Evolutionary conservation across 2,797 vertebrate species (phyloP), one percentile per base, ranked within the genome.

Genomic region (Sphenopsis melanotis): DNA sequence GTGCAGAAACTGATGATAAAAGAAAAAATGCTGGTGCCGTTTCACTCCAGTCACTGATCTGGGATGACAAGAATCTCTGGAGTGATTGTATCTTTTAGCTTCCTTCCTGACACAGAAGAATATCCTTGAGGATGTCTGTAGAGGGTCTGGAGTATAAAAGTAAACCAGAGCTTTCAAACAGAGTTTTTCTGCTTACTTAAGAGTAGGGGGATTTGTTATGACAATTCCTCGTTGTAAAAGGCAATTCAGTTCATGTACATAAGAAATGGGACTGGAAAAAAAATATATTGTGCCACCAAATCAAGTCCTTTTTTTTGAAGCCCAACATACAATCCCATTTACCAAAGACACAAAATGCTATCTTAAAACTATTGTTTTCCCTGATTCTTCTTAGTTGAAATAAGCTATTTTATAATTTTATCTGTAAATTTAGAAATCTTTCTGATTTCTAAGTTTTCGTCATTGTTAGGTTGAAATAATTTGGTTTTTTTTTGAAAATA

Each of bases 101-200:
- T 94, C 86, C 90, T 91, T 96, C 96, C 96, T 86, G 94, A 88
- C 90, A 87, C 52, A 95, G 83, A 84, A 93, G 78, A 93, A 94
- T 69, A 47, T 84, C 82, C 89, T 96, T 97, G 87, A 93, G 50
- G 86, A 97, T 94, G 89, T 96, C 96, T 97, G 74, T 86, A 94
- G 92, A 97, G 95, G 94, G 94, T 95, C 83, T 77, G 96, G 96
- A 95, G 92, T 66, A 95, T 89, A 90, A 97, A 97, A 96, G 84
- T 90, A 97, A 96, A 95, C 66, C 87, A 96, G 91, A 96, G 82
- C 85, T 96, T 97, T 97, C 97, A 97, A 96, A 96, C 55, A 96
- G 93, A 97, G 95, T 95, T 96, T 97, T 97, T 97, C 93, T 97
- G 96, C 95, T 98, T 96, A 91, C 94, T 97, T 97, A 92, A 96